A percentile compares a stretch with the other conserved stretches of the same genome.
These are phyloP conservation scores for Pygathrix nemaeus DNA, from an alignment of 2,113 vertebrate species.

Conservation along the genomic window DNA sequence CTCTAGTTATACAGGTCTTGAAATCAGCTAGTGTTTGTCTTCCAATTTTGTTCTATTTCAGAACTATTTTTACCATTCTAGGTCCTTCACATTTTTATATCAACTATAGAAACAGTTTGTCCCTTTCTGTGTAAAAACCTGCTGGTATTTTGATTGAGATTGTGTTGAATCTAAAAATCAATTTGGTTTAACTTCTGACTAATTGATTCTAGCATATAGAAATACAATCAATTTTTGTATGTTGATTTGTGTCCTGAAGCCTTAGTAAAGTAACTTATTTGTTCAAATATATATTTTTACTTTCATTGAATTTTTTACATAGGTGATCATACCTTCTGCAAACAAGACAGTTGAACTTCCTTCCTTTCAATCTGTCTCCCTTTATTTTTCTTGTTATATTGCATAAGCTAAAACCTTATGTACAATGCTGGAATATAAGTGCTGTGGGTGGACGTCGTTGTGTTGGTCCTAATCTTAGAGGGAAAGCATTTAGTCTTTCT, in stretches of 20 bases:
- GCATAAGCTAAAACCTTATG: background rate
- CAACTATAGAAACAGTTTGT: background rate
- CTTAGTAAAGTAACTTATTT: background rate
- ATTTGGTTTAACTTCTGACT: background rate
- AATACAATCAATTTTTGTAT: background rate
- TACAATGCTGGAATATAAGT: background rate
- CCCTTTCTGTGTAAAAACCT: background rate
- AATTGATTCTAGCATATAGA: background rate
- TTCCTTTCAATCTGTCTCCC: background rate
- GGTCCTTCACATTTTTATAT: background rate
- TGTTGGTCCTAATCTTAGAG: background rate
- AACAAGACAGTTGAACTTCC: background rate
- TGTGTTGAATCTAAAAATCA: background rate
- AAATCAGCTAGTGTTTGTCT: background rate
- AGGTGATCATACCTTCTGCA: background rate
- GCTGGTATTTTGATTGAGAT: background rate
- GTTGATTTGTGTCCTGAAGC: background rate
- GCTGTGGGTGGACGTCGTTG: background rate
- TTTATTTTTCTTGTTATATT: background rate
- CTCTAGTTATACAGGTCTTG: background rate
- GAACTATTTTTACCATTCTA: background rate
- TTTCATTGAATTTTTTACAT: background rate
- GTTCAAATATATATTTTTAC: background rate
- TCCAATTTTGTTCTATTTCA: background rate
- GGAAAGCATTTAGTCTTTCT: background rate